Base-by-base conservation (phyloP, 2,888 invertebrate species). In the Ectemnius lituratus region DNA sequence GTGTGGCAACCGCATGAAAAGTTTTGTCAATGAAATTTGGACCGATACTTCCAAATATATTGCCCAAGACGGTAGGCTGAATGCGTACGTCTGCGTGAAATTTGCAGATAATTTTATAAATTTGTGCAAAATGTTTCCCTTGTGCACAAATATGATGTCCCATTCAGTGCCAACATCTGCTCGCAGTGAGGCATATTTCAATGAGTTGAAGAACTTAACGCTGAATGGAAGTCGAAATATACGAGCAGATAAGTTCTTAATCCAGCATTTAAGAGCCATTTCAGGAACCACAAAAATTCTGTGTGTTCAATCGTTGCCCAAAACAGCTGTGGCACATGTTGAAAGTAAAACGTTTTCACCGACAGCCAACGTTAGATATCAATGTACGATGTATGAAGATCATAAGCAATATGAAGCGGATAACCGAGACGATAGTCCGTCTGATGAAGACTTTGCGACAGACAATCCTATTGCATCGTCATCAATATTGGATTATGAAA, bases 201-300 rank as follows among this genome's bases (percentile, higher is more conserved):
- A 20, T 14, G 59, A 59, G 3, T 20, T 59, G 2, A 59, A 59
- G 8, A n/a, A 59, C 18, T 8, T 59, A 14, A 59, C n/a, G 16
- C 8, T 59, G 16, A 59, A 59, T 18, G 59, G 18, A n/a, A 20
- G 11, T 1, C 49, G 67, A 14, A 67, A 76, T 45, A 16, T 78
- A 0, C 62, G 78, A 11, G 52, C 67, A 0, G 74, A 78, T 46
- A 78, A 81, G 59, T 79, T 62, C 52, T 65, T 79, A 8, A 61
- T 75, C 11, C 59, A 66, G 4, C 81, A 81, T 52, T 57, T 81
- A 11, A 67, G 68, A 46, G 52, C 62, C 4, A 45, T 79, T 14
- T 62, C 67, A 46, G 75, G 70, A 23, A 68, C 67, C 0, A 74
- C 45, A 13, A 79, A 75, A 16, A 63, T 74, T 27, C 56, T 74